These are phyloP conservation scores for Halcyon leucocephala DNA, from an alignment of 2,797 vertebrate species.

Conservation along the genomic window DNA sequence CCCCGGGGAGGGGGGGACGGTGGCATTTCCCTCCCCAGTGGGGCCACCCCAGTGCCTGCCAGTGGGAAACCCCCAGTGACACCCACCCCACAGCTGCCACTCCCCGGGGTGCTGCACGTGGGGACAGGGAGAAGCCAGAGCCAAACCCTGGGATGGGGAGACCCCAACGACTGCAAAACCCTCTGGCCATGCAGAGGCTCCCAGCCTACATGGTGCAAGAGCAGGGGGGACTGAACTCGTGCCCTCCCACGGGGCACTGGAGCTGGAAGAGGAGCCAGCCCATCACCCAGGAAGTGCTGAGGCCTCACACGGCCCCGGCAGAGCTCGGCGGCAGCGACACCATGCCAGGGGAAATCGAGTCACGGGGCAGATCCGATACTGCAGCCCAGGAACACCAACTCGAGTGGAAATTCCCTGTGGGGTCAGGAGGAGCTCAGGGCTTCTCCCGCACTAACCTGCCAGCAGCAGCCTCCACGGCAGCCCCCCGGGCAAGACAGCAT, in stretches of 20 bases:
- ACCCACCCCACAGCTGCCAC: neutral
- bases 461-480: neutral
- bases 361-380: neutral
- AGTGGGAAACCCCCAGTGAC: accelerated
- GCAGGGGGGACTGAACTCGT: accelerated
- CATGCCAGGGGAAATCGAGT: neutral
- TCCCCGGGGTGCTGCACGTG: neutral
- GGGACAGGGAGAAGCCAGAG: accelerated
- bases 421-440: neutral
- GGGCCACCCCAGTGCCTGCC: neutral
- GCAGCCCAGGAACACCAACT: neutral
- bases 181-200: accelerated
- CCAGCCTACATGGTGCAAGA: neutral
- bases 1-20: neutral
- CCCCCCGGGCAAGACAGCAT: neutral
- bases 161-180: accelerated
- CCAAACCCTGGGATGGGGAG: accelerated
- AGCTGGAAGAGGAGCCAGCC: neutral
- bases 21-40: neutral
- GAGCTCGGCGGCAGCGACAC: neutral
- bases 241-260: accelerated
- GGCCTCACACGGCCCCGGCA: accelerated
- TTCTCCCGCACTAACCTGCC: neutral
- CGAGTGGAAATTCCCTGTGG: neutral
- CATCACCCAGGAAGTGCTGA: neutral